These are phyloP conservation scores for Rhadina sibilatrix DNA, from an alignment of 2,113 vertebrate genomes.

Conservation along the genomic window DNA sequence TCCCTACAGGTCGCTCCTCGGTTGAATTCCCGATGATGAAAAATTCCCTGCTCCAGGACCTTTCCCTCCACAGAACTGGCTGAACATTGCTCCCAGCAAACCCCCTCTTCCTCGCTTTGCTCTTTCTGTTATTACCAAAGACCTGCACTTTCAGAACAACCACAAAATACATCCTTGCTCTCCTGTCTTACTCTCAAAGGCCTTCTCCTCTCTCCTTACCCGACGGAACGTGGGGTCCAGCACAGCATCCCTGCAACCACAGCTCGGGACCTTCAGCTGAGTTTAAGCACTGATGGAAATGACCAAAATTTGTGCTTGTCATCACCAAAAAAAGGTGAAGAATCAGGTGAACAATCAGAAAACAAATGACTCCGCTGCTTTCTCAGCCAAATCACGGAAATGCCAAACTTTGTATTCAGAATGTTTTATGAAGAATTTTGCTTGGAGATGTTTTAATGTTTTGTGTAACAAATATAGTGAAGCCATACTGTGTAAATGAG, in stretches of 20 bases:
- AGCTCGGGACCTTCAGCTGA: not conserved
- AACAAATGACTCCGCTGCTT: not conserved
- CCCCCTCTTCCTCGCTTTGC: constrained; percentile 23
- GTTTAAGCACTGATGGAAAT: not conserved
- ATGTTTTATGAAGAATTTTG: constrained; percentile 46
- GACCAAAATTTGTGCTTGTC: constrained; percentile 31
- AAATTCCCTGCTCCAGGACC: not conserved
- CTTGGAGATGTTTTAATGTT: constrained; percentile 12
- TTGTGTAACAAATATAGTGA: constrained; percentile 39
- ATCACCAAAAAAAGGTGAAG: not conserved
- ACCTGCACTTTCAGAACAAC: constrained; percentile 78
- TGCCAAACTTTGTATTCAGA: constrained; percentile 49
- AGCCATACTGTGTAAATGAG: constrained; percentile 66
- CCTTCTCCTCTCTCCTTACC: constrained; percentile 1
- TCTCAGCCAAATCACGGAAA: not conserved
- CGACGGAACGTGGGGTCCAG: not conserved
- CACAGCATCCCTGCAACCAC: no score
- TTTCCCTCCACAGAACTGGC: not conserved
- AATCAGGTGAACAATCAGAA: no score
- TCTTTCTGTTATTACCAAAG: constrained; percentile 75
- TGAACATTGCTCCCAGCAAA: not conserved
- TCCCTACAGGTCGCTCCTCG: constrained; percentile 88
- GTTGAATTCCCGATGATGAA: constrained; percentile 95
- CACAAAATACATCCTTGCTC: constrained; percentile 16
- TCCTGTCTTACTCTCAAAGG: constrained; percentile 1